Base-by-base conservation (phyloP, 2,113 vertebrate species). In the Aegithalos caudatus region DNA sequence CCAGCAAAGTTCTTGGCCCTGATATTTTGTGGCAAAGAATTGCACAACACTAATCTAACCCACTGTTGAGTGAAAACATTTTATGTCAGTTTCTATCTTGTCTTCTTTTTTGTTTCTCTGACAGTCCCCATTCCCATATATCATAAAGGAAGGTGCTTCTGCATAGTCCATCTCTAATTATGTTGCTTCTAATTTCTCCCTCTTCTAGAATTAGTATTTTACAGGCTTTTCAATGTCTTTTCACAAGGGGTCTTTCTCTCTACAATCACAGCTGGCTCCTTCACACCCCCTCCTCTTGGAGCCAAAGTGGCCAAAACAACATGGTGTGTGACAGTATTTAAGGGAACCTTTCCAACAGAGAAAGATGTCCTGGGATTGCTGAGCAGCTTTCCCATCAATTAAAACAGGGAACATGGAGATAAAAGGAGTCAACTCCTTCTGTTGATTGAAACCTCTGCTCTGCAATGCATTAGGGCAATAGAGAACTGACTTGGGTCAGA, bases 1-100 rank as follows among this genome's bases (percentile, higher is more conserved):
- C 88, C 88, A 94, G 82, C 56, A 64, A 94, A 95, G 72, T 83
- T 96, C 85, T 93, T 96, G 94, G 96, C 92, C 76, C 65, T 56
- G 72, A 81, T 66, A 71, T 48, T 86, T 90, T 96, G 94, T 92
- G 90, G 94, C 79, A 95, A 96, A 56, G 76, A 94, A 95, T 96
- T 97, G 93, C 94, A 96, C 79, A 94, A 96, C 60, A 64, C 53
- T 88, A 88, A 94, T 79, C 80, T 83, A 94, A 90, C 48, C 33
- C 76, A 42, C 51, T 14, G 35, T 27, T 2, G 18, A 91, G 62
- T 90, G 65, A 95, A 96, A 96, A 95, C 62, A 92, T 58, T 96
- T 73, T 58, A 24, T 92, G 82, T 78, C 56, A 40, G 64, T 88
- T 74, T 83, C 80, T 92, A 37, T 83, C 77, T 86, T 71, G 72